These are phyloP conservation scores for Coenobita brevimanus DNA, from an alignment of 1,140 invertebrate genomes.

Conservation along the genomic window DNA sequence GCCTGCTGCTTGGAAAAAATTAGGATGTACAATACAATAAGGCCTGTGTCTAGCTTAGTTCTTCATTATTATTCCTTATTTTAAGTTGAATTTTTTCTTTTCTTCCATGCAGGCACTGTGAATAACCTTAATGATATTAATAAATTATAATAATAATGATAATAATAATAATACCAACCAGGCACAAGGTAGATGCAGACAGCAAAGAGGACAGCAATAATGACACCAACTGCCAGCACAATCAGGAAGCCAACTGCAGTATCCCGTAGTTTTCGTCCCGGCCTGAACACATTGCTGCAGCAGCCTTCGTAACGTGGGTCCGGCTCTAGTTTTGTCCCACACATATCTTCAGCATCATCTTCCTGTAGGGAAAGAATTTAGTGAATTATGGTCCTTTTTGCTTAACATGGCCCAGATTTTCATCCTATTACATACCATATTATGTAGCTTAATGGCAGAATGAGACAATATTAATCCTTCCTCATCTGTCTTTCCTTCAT, in stretches of 20 bases:
- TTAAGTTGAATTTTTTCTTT: no score
- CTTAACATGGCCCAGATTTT: no score
- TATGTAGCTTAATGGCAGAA: no score
- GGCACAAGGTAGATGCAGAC: conserved; percentile 63
- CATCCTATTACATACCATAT: no score
- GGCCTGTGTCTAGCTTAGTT: no score
- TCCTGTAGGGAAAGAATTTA: conserved; percentile 2
- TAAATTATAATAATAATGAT: not conserved
- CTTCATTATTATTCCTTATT: not conserved
- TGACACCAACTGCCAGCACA: conserved; percentile 57
- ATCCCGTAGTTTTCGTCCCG: conserved; percentile 58
- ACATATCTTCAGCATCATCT: conserved; percentile 61
- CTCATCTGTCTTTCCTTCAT: no score
- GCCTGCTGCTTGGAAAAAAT: not conserved
- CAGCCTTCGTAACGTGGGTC: conserved; percentile 63
- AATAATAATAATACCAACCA: not conserved
- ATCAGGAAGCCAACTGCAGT: conserved; percentile 59
- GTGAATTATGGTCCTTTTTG: no score
- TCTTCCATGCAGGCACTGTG: no score
- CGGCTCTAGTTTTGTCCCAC: conserved; percentile 46
- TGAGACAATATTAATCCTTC: no score
- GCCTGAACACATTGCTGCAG: conserved; percentile 59
- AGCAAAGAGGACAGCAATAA: conserved; percentile 65
- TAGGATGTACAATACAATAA: not conserved
- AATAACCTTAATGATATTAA: not conserved